phyloP scores from a whole-genome alignment of 53 echinoderm and acorn worm genomes.

The Paelopatides confundens region DNA sequence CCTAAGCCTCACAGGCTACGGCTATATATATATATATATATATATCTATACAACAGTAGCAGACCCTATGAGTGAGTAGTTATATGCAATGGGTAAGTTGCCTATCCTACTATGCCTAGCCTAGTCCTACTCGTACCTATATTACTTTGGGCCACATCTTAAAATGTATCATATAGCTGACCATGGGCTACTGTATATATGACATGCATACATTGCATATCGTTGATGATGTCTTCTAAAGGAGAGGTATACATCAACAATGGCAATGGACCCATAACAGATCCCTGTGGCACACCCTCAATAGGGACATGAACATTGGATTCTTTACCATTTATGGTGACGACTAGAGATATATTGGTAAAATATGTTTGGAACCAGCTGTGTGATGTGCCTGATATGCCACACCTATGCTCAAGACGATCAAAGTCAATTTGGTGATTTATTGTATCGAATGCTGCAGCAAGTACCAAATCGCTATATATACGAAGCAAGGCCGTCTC shows the following conservation, averaged over 20 bases:
- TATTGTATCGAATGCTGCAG: constrained; percentile 45
- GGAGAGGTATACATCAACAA: constrained; percentile 50
- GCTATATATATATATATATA: no score
- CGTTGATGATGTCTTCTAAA: constrained; percentile 55
- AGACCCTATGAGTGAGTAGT: no score
- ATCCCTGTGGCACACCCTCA: constrained; percentile 54
- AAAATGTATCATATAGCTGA: no score
- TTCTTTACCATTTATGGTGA: not conserved
- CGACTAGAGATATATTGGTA: constrained; percentile 27
- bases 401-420: not conserved
- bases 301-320: constrained; percentile 6
- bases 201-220: no score
- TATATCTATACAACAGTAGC: no score
- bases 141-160: no score
- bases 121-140: no score
- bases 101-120: no score
- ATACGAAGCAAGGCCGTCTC: not conserved
- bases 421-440: constrained; percentile 15
- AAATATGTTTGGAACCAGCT: constrained; percentile 46
- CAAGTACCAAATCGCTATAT: not conserved
- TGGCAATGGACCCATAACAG: constrained; percentile 36
- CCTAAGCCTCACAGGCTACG: no score
- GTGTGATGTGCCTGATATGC: constrained; percentile 21
- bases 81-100: no score
- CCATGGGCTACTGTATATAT: no score